These are phyloP conservation scores for Eristalis arbustorum DNA, from an alignment of 2,888 invertebrate species.

Conservation along the genomic window DNA sequence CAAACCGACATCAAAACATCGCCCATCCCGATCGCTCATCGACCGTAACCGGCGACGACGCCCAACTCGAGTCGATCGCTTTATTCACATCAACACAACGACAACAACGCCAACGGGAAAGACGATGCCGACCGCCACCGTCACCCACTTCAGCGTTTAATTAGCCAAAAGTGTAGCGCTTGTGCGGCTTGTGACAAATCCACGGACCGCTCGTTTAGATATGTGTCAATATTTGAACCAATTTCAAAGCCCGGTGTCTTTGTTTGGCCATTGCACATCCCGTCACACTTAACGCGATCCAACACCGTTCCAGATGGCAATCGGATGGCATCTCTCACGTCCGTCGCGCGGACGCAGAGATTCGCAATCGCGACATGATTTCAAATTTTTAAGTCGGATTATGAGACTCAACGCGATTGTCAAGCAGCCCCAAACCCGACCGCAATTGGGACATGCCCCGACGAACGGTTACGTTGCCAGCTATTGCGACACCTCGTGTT, in stretches of 20 bases:
- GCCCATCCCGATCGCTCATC: background rate
- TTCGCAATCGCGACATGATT: background rate
- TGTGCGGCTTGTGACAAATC: background rate
- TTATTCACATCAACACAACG: slow-evolving; percentile 3
- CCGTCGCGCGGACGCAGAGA: background rate
- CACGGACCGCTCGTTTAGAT: background rate
- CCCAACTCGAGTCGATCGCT: slow-evolving; percentile 20
- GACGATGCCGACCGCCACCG: background rate
- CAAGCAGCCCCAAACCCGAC: background rate
- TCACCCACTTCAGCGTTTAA: slow-evolving; percentile 11
- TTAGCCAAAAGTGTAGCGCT: slow-evolving; percentile 17
- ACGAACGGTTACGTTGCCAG: background rate
- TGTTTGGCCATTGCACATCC: slow-evolving; percentile 33
- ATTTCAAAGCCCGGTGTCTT: slow-evolving; percentile 7
- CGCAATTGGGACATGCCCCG: background rate
- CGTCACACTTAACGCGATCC: slow-evolving; percentile 26
- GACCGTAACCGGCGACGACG: background rate
- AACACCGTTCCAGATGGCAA: slow-evolving; percentile 13
- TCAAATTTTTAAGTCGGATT: background rate
- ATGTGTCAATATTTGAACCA: slow-evolving; percentile 47
- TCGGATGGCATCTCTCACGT: slow-evolving; percentile 8
- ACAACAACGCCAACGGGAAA: background rate
- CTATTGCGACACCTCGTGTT: background rate
- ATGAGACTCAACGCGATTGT: background rate
- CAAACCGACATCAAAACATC: background rate